These are phyloP conservation scores for Gymnocheta viridis DNA, from an alignment of 2,888 invertebrate genomes.

Conservation along the genomic window DNA sequence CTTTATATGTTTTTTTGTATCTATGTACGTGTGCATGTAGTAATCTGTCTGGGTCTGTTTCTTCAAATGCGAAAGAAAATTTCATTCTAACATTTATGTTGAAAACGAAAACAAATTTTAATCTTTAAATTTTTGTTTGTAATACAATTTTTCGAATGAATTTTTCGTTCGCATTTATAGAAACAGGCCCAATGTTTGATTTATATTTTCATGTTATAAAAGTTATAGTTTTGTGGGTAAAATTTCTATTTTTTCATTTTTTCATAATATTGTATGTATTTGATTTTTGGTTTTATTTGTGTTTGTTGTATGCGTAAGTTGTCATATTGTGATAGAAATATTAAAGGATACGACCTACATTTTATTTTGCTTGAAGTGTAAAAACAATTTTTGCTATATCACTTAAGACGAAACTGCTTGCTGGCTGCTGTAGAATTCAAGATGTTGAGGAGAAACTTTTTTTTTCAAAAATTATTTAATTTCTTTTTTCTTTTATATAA, in stretches of 20 bases:
- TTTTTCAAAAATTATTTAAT: not conserved
- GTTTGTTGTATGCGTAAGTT: not conserved
- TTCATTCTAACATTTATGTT: too few relatives aligned
- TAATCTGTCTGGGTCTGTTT: not conserved
- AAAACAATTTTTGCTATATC: not conserved
- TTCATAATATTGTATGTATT: not conserved
- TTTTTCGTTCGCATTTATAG: too few relatives aligned
- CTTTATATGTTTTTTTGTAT: not conserved
- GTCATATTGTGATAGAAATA: slow-evolving; percentile 23
- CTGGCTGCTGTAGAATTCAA: not conserved
- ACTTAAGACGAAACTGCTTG: not conserved
- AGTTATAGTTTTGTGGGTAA: not conserved
- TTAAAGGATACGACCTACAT: slow-evolving; percentile 65
- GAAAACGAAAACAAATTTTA: too few relatives aligned
- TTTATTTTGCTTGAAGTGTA: slow-evolving; percentile 30
- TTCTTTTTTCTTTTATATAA: slow-evolving; percentile 2
- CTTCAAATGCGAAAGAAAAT: too few relatives aligned
- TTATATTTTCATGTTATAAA: not conserved
- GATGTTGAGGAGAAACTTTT: not conserved
- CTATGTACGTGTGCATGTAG: not conserved
- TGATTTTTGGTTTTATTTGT: not conserved
- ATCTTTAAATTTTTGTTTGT: too few relatives aligned
- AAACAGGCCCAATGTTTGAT: too few relatives aligned
- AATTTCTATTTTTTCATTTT: not conserved
- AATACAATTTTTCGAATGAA: too few relatives aligned